phyloP scores from a whole-genome alignment of 2,888 invertebrate species.

The Watsonalla cultraria region DNA sequence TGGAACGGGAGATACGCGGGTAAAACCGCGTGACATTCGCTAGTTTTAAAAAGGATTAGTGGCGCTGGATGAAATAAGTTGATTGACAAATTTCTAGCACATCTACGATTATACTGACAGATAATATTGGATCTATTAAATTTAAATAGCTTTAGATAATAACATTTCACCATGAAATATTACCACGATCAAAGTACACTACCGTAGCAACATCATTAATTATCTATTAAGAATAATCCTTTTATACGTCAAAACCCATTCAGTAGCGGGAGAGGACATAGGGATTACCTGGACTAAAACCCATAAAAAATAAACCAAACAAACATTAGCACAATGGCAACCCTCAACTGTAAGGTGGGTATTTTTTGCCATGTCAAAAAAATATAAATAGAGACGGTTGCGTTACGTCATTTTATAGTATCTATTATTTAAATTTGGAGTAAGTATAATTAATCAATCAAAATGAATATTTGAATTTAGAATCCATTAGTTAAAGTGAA shows the following conservation, averaged over 20 bases:
- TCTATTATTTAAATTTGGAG: background rate
- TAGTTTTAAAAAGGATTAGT: too few species aligned
- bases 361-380: slow-evolving; percentile 34
- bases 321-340: slow-evolving; percentile 54
- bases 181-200: slow-evolving; percentile 29
- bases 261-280: slow-evolving; percentile 55
- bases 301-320: slow-evolving; percentile 68
- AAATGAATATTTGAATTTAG: slow-evolving; percentile 7
- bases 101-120: too few species aligned
- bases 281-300: slow-evolving; percentile 72
- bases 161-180: slow-evolving; percentile 24
- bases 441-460: background rate
- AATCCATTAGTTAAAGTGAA: slow-evolving; percentile 3
- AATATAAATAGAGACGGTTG: slow-evolving; percentile 22
- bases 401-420: slow-evolving; percentile 1
- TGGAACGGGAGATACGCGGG: too few species aligned
- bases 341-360: slow-evolving; percentile 48
- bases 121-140: background rate
- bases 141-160: slow-evolving; percentile 21
- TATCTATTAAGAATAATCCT: slow-evolving; percentile 76
- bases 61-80: too few species aligned
- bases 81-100: too few species aligned
- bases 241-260: slow-evolving; percentile 72
- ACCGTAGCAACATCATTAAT: slow-evolving; percentile 62
- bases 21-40: too few species aligned